Base-by-base conservation (phyloP, 2,888 invertebrate species). In the Lymantria dispar region DNA sequence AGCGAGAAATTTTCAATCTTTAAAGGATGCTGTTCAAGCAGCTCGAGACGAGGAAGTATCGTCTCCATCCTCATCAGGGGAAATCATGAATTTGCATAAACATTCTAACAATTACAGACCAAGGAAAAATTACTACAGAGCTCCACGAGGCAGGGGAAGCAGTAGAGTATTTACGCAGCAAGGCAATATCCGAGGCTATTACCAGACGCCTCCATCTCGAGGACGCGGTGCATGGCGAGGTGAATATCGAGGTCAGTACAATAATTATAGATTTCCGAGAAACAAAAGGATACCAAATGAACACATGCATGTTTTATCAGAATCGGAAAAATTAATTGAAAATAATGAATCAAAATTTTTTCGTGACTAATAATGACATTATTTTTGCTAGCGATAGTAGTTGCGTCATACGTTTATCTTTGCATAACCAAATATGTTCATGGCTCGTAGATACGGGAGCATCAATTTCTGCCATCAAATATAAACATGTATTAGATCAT, bases 361-460 rank as follows among this genome's bases (percentile, higher is more conserved):
- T 37, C n/a, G 7, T 37, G 8, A 11, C 11, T 7, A 37, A 37
- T 37, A 37, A 37, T 37, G 11, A 37, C 5, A 8, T 37, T 8
- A 37, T 37, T 37, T 37, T 37, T 9, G 10, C 37, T 9, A 10
- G 8, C 5, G 10, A 37, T 37, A 37, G 11, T 37, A 37, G 11
- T 37, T 37, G n/a, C 11, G 7, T 3, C 11, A 11, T 37, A 3
- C 5, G n/a, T 37, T 37, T 37, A 37, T 43, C 31, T n/a, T 31
- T 22, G 14, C 14, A 44, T 44, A 0, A 10, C 8, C 14, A 36
- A n/a, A n/a, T 15, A 41, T 36, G 47, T 47, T 41, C 33, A 41
- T 40, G 38, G 41, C 5, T 31, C 15, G 9, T 30, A 63, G n/a
- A 62, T 56, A 43, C 38, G 58, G 7, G 61, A 62, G 46, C 55